These are phyloP conservation scores for Drosophila borborema DNA, from an alignment of 2,888 invertebrate genomes.

Conservation along the genomic window DNA sequence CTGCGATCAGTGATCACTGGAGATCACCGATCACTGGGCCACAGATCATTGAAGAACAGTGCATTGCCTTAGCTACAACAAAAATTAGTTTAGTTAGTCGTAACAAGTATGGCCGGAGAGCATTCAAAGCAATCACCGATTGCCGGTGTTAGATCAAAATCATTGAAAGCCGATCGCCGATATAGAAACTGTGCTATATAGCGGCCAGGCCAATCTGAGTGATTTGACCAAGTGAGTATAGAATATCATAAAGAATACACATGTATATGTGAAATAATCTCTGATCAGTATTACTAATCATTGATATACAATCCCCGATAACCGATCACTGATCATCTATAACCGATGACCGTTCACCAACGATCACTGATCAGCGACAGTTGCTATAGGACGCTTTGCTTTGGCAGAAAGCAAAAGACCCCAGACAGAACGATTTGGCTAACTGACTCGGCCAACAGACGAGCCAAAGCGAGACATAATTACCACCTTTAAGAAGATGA, in stretches of 20 bases:
- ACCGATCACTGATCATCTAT: neutral
- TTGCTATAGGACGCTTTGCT: conserved; percentile 34
- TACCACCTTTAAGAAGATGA: conserved; percentile 84
- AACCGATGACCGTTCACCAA: conserved; percentile 6
- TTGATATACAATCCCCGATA: neutral
- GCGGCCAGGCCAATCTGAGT: neutral
- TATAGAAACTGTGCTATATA: no score
- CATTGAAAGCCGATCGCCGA: no score
- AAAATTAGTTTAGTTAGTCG: conserved; percentile 15
- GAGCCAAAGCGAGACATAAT: conserved; percentile 80
- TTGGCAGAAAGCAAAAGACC: conserved; percentile 41
- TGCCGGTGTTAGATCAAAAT: neutral
- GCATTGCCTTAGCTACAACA: conserved; percentile 38
- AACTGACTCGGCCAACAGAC: conserved; percentile 32
- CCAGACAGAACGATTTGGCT: conserved; percentile 34
- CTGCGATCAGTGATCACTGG: conserved; percentile 20
- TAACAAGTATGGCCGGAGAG: neutral
- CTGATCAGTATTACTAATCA: neutral
- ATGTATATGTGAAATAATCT: neutral
- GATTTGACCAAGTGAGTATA: neutral
- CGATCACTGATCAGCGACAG: conserved; percentile 38
- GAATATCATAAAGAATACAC: neutral
- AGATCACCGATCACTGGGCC: conserved; percentile 32
- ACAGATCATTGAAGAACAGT: conserved; percentile 11
- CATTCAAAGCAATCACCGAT: no score